phyloP scores from a whole-genome alignment of 2,797 vertebrate genomes.

The Lepilemur septentrionalis region DNA sequence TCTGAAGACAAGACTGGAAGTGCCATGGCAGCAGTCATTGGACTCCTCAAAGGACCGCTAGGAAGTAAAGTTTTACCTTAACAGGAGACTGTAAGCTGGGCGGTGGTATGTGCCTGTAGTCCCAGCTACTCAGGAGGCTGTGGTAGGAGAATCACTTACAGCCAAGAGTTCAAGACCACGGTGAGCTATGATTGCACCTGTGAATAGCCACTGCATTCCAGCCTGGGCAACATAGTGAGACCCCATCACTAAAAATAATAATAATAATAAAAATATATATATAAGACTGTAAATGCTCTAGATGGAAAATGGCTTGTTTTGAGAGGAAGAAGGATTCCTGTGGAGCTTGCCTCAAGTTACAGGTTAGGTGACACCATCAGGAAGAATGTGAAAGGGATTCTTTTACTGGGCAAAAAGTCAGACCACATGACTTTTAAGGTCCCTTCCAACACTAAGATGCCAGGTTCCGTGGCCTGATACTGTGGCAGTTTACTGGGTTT shows the following conservation, averaged over 20 bases:
- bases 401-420: background rate
- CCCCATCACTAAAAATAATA: background rate
- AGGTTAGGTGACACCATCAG: background rate
- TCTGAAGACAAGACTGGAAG: background rate
- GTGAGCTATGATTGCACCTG: background rate
- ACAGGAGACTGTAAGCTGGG: background rate
- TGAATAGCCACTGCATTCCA: background rate
- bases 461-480: background rate
- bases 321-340: background rate
- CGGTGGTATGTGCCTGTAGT: rapidly evolving
- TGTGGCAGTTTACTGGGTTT: too few relatives aligned
- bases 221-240: background rate
- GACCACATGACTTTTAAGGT: background rate
- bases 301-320: background rate
- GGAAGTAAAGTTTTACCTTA: conserved; percentile 13
- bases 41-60: background rate
- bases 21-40: background rate
- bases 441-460: background rate
- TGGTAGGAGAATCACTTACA: background rate
- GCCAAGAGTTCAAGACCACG: background rate
- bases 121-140: background rate
- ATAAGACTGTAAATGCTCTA: background rate
- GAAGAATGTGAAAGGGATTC: background rate
- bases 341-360: background rate
- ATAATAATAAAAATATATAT: background rate